Conservation (phyloP, 2,113 vertebrate genomes). For the Silurus glanis region DNA sequence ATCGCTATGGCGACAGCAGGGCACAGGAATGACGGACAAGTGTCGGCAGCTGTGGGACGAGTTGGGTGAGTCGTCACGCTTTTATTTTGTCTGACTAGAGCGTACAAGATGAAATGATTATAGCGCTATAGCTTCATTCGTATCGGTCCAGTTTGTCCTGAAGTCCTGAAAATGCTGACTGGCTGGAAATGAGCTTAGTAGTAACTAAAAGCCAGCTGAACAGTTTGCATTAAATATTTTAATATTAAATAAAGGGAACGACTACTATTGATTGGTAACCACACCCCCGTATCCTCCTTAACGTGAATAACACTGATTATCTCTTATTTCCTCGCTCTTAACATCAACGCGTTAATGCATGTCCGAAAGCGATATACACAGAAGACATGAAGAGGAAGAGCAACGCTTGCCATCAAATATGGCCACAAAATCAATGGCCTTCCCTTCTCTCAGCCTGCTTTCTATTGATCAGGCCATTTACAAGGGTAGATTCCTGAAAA, state of each 20-base stretch:
- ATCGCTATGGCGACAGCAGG: constrained; percentile 96
- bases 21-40: constrained; percentile 97
- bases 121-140: not conserved
- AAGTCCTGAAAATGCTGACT: not conserved
- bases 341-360: no score
- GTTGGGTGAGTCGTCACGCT: constrained; percentile 74
- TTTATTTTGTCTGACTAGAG: not conserved
- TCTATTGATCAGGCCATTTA: constrained; percentile 71
- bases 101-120: not conserved
- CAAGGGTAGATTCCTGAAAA: constrained; percentile 67
- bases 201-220: not conserved
- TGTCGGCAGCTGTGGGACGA: constrained; percentile 98
- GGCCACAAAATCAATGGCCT: constrained; percentile 67
- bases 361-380: not conserved
- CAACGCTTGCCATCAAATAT: not conserved
- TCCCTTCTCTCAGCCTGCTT: constrained; percentile 61
- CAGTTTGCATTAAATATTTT: not conserved
- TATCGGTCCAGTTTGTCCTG: not conserved
- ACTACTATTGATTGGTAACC: no score
- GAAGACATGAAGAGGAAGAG: not conserved
- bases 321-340: not conserved
- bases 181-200: not conserved
- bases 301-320: not conserved
- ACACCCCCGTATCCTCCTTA: not conserved
- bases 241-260: not conserved